Conservation (phyloP, 2,113 vertebrate species). For the Chrysemys picta region DNA sequence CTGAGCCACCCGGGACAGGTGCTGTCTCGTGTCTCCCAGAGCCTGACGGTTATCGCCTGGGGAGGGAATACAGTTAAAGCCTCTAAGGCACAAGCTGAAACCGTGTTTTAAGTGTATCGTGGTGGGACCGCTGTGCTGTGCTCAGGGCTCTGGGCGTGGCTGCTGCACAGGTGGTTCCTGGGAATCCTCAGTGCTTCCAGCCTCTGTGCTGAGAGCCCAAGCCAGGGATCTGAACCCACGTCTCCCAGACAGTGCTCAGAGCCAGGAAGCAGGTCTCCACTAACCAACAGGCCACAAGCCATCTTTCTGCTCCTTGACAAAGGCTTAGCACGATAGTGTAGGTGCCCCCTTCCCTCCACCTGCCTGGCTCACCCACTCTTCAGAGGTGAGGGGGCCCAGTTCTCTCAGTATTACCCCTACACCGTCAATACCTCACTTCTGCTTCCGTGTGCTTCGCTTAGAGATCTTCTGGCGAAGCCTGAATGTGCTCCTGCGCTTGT, state of each 20-base stretch:
- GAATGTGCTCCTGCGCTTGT: neutral
- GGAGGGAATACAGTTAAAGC: neutral
- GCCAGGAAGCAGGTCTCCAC: neutral
- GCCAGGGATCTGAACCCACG: neutral
- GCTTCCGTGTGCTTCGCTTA: neutral
- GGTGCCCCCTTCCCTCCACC: neutral
- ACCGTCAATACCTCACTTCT: neutral
- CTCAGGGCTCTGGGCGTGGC: neutral
- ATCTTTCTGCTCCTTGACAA: neutral
- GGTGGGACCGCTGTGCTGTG: neutral
- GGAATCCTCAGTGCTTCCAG: neutral
- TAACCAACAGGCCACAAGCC: neutral
- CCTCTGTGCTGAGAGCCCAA: neutral
- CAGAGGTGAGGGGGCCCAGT: neutral
- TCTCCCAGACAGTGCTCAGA: neutral
- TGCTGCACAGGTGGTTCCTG: neutral
- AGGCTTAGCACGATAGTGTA: neutral
- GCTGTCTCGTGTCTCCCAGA: neutral
- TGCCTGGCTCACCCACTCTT: neutral
- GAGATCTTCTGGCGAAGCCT: neutral
- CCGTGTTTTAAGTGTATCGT: neutral
- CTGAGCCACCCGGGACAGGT: neutral
- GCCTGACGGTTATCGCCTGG: neutral
- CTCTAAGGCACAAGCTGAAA: neutral
- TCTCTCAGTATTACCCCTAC: neutral